These are phyloP conservation scores for Troglohyphantes excavatus DNA, from an alignment of 2,888 invertebrate genomes.

Conservation along the genomic window DNA sequence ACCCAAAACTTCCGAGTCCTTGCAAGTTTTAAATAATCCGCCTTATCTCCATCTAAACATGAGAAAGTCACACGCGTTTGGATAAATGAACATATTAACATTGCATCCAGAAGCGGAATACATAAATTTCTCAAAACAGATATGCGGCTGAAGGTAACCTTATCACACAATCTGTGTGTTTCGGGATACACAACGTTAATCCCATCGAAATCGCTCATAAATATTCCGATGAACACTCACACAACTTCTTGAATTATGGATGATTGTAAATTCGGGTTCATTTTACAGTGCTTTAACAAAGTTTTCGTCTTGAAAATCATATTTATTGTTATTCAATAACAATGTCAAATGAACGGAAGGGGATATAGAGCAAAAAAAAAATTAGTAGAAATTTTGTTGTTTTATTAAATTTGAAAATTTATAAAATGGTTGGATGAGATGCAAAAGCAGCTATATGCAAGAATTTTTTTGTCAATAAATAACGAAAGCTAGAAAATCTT, in stretches of 20 bases:
- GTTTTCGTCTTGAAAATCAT: neutral
- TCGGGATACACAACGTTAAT: conserved; percentile 5
- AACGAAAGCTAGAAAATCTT: too few relatives aligned
- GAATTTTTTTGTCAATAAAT: too few relatives aligned
- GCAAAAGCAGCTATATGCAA: too few relatives aligned
- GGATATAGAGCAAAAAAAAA: too few relatives aligned
- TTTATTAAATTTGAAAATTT: too few relatives aligned
- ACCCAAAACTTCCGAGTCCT: neutral
- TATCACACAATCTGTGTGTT: conserved; percentile 3
- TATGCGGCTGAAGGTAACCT: neutral
- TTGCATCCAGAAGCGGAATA: conserved; percentile 13
- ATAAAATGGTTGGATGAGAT: too few relatives aligned
- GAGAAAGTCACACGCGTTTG: conserved; percentile 3
- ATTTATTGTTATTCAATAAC: too few relatives aligned
- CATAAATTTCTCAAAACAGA: conserved; percentile 16
- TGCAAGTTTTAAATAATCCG: conserved; percentile 4
- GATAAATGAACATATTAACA: conserved; percentile 42
- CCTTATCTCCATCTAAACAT: conserved; percentile 9
- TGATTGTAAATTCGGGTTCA: neutral
- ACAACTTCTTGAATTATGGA: neutral
- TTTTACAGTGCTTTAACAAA: neutral
- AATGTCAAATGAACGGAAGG: too few relatives aligned
- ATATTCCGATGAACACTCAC: conserved; percentile 19
- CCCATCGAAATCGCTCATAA: conserved; percentile 22
- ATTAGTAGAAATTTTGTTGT: too few relatives aligned